Evolutionary conservation across 2,888 invertebrate species (phyloP), one percentile per base, ranked within the genome.

Genomic region (Acanthopleura granulata): DNA sequence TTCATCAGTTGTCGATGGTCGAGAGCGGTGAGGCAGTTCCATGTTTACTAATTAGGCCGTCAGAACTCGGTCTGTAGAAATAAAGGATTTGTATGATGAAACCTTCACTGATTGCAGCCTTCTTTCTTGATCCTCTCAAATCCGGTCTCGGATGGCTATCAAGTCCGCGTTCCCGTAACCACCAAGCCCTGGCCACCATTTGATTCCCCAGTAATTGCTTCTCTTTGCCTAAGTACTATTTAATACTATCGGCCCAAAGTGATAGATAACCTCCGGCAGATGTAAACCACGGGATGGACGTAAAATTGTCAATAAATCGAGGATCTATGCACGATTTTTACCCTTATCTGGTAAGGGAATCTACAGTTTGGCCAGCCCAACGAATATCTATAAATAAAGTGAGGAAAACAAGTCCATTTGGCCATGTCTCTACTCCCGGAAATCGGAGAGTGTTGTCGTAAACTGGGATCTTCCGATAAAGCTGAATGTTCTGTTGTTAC

Each of bases 11-110:
- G 66, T 27, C 16, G 18, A 57, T 57, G 57, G 57, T 12, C 18
- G 57, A 18, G 57, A 18, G 57, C 22, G 57, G 12, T 4, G 18
- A 22, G 18, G 66, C 29, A 66, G 66, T 27, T 66, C 29, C 22
- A 66, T 66, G 66, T 66, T 66, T 66, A 66, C 66, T 66, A 66
- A 66, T 66, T 66, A 66, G 66, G 29, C 25, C 66, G 15, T 16
- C 29, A 27, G 18, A 66, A 25, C 22, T 16, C 15, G 29, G 66
- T 27, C 22, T 27, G 29, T 22, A 66, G 66, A 27, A 66, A 66
- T 66, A 66, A 66, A 66, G 66, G 66, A 66, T 66, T 66, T 66
- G 29, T 66, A 27, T 27, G 66, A 16, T 27, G 66, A 66, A 16
- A 27, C 66, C 25, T 15, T 27, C 29, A 66, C 66, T 66, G 66